Evolutionary conservation across 1,140 invertebrate species (phyloP), one percentile per base, ranked within the genome.

Genomic region (Achatina immaculata): DNA sequence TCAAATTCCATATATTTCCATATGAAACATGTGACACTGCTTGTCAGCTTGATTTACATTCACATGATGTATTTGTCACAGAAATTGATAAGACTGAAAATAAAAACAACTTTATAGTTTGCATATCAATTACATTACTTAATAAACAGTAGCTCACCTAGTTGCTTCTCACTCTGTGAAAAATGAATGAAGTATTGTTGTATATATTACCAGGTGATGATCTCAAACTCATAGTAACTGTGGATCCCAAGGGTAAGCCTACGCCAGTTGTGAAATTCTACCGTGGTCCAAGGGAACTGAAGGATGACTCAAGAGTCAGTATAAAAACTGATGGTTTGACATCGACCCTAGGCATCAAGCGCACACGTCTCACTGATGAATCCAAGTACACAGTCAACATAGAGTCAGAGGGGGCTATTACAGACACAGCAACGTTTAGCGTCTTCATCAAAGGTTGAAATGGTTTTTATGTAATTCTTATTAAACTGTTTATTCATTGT

Each of bases 391-490:
- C 95, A 89, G 94, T 99, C 86, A 94, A 96, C 76, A 94, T 99
- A 76, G 95, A 95, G 88, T 99, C 99, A 78, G 95, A 98, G 89
- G 98, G 98, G 80, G 96, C 99, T 90, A 95, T 95, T 0, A 86
- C 88, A 38, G 90, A 91, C 72, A 84, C 87, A 69, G 97, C 96
- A 80, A 97, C 98, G 89, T 97, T 97, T 94, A 95, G 95, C 86
- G 93, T 99, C 83, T 99, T 98, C 90, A 97, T 99, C 48, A 98
- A 97, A 86, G 97, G 97, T 97, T 93, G n/a, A n/a, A n/a, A n/a
- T n/a, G n/a, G n/a, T n/a, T n/a, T n/a, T n/a, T n/a, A n/a, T n/a
- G n/a, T n/a, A n/a, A n/a, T n/a, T n/a, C n/a, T 71, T 71, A 7
- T 24, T 19, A 24, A 71, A 71, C 4, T 19, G 38, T 4, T 36